phyloP scores from a whole-genome alignment of 2,888 invertebrate genomes.

The Aplocera efformata region DNA sequence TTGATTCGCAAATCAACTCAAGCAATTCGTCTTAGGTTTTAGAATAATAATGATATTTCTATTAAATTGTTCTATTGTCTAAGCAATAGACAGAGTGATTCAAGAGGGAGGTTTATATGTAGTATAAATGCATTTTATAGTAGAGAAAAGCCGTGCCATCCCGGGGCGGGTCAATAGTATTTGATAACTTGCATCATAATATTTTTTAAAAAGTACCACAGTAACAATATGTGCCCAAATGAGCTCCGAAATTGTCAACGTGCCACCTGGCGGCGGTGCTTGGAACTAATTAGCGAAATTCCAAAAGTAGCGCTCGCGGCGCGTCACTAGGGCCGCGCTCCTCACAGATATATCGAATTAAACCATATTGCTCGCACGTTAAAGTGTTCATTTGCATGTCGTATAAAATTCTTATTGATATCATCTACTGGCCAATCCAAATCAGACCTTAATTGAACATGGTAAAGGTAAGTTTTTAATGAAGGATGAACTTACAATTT shows the following conservation, averaged over 20 bases:
- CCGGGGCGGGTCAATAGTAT: too few species aligned
- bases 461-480: conserved; percentile 27
- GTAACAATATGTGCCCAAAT: conserved; percentile 17
- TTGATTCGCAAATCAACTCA: too few species aligned
- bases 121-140: too few species aligned
- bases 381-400: conserved; percentile 45
- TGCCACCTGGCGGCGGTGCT: conserved; percentile 21
- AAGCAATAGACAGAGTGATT: too few species aligned
- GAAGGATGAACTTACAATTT: conserved; percentile 21
- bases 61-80: too few species aligned
- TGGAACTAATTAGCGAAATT: conserved; percentile 30
- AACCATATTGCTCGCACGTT: conserved; percentile 35
- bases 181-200: too few species aligned
- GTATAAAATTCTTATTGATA: conserved; percentile 36
- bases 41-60: too few species aligned
- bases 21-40: too few species aligned
- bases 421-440: conserved; percentile 10
- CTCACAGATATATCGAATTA: conserved; percentile 35
- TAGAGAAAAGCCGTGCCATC: too few species aligned
- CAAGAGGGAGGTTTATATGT: too few species aligned
- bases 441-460: conserved; percentile 21
- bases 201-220: too few species aligned
- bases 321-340: conserved; percentile 48
- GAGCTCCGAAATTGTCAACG: conserved; percentile 19
- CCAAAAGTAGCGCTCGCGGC: conserved; percentile 28